These are phyloP conservation scores for Odontomachus brunneus DNA, from an alignment of 1,140 invertebrate genomes.

Conservation along the genomic window DNA sequence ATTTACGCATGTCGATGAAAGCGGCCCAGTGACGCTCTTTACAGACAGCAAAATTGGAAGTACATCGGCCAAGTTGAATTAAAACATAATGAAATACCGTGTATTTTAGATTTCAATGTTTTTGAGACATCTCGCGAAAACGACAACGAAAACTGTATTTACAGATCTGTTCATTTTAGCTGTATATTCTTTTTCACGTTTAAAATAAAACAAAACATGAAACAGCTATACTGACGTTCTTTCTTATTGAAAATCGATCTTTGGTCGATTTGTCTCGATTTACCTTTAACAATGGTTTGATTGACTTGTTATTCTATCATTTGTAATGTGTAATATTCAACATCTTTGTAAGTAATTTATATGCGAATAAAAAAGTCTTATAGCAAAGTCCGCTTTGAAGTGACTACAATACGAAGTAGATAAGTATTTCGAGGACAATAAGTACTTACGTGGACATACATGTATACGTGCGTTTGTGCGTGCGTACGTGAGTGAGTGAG, in stretches of 20 bases:
- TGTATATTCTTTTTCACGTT: not conserved
- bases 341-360: no score
- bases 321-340: no score
- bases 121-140: not conserved
- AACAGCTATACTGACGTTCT: not conserved
- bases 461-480: not conserved
- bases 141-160: no score
- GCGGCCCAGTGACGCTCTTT: conserved; percentile 58
- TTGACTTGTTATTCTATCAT: no score
- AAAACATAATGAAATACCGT: conserved; percentile 18
- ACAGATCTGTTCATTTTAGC: not conserved
- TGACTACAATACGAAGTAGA: not conserved
- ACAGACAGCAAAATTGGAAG: conserved; percentile 1
- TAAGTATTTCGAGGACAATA: not conserved
- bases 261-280: not conserved
- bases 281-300: no score
- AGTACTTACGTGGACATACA: not conserved
- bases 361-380: not conserved
- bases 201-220: not conserved
- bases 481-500: not conserved
- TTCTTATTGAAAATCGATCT: not conserved
- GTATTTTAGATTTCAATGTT: not conserved
- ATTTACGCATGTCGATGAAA: conserved; percentile 65
- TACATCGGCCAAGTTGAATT: conserved; percentile 1
- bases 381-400: not conserved